phyloP scores from a whole-genome alignment of 1,140 invertebrate species.

The Anthonomus grandis region DNA sequence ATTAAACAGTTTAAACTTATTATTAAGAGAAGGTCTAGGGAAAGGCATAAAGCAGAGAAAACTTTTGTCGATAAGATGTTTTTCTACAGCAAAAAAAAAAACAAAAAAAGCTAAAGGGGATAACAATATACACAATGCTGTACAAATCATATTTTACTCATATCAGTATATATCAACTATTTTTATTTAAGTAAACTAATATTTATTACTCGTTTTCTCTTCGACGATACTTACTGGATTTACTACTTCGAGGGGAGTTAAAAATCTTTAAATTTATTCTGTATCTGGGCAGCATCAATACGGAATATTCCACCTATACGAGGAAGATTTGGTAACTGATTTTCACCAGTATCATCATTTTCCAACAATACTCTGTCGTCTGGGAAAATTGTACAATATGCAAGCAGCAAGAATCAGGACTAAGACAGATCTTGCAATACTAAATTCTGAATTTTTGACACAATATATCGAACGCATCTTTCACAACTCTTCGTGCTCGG shows the following conservation, averaged over 20 bases:
- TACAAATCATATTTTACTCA: too few species aligned
- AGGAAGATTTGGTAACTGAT: background rate
- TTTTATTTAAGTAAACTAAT: background rate
- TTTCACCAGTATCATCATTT: background rate
- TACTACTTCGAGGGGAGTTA: background rate
- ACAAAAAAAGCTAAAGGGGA: too few species aligned
- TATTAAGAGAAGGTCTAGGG: too few species aligned
- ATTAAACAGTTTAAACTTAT: too few species aligned
- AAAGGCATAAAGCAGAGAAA: too few species aligned
- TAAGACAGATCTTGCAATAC: background rate
- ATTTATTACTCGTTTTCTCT: background rate
- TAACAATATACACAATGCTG: too few species aligned
- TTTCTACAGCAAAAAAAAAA: too few species aligned
- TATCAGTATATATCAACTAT: too few species aligned
- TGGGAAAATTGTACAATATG: background rate
- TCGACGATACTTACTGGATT: background rate
- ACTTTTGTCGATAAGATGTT: too few species aligned
- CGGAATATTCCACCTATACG: background rate
- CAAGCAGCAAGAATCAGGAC: background rate
- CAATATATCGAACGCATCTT: background rate
- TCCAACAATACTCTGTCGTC: too few species aligned
- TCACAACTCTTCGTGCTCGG: background rate
- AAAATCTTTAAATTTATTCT: background rate
- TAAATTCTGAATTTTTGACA: background rate
- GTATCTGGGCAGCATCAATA: background rate